phyloP scores from a whole-genome alignment of 2,797 vertebrate genomes.

The Buceros bicornis region DNA sequence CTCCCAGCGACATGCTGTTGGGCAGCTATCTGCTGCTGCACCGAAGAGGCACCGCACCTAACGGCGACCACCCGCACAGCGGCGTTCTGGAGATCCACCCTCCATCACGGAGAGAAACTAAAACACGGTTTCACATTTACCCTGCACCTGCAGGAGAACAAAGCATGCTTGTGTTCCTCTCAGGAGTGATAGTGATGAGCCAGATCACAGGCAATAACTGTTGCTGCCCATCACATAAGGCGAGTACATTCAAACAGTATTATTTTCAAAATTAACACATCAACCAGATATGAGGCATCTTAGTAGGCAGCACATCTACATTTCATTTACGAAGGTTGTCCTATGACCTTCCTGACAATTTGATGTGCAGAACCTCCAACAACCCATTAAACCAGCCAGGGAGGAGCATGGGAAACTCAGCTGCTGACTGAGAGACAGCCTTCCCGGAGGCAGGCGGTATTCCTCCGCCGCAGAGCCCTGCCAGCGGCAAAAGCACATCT shows the following conservation, averaged over 20 bases:
- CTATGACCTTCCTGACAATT: background rate
- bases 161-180: background rate
- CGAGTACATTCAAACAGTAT: background rate
- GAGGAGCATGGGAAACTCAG: background rate
- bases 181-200: background rate
- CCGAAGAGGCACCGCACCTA: background rate
- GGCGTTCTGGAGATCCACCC: background rate
- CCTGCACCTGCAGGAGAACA: background rate
- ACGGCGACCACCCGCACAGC: background rate
- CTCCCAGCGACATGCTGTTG: background rate
- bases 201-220: constrained; percentile 5
- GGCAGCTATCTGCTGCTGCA: background rate
- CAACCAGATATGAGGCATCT: background rate
- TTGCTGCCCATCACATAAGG: background rate
- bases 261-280: background rate
- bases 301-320: background rate
- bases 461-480: background rate
- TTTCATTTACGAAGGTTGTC: background rate
- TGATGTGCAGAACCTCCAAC: background rate
- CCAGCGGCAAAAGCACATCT: background rate
- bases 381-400: background rate
- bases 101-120: background rate
- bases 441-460: background rate
- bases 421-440: background rate
- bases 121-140: background rate